Evolutionary conservation across 2,797 vertebrate genomes (phyloP).

Genomic region (Pseudochirops corinnae): DNA sequence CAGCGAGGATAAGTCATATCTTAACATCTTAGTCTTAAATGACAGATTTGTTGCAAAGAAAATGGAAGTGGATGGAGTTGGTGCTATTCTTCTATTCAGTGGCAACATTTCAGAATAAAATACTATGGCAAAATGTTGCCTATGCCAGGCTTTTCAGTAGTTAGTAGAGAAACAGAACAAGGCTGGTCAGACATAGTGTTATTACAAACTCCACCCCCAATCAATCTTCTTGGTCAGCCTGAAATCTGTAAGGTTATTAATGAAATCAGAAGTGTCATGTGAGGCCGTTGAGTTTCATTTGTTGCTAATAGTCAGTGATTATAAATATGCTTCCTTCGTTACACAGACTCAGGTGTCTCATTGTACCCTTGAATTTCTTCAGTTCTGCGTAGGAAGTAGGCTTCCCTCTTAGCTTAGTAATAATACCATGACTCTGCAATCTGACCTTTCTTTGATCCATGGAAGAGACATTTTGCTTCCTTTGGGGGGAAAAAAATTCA

Average conservation of each 20-base stretch:
- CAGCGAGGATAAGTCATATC: constrained; percentile 62
- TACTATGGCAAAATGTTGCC: constrained; percentile 3
- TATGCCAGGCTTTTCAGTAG: constrained; percentile 28
- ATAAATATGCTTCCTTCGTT: constrained; percentile 30
- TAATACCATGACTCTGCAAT: rapidly evolving
- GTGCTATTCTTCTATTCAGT: constrained; percentile 47
- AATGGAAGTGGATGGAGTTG: constrained; percentile 57
- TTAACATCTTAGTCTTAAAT: constrained; percentile 71
- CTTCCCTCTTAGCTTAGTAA: constrained; percentile 1
- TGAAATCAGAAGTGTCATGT: constrained; percentile 41
- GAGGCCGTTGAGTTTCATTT: constrained; percentile 54
- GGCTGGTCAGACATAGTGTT: constrained; percentile 36
- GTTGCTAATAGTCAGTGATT: constrained; percentile 2
- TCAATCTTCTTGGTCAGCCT: constrained; percentile 54
- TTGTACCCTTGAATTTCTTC: constrained; percentile 30
- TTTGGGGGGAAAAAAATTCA: constrained; percentile 35
- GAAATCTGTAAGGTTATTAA: constrained; percentile 35
- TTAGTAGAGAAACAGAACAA: background rate
- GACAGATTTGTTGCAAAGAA: constrained; percentile 72
- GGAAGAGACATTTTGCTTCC: constrained; percentile 33
- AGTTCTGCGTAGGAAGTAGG: constrained; percentile 22
- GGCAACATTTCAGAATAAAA: constrained; percentile 22
- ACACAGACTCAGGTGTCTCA: background rate
- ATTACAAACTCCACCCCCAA: background rate
- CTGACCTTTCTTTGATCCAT: constrained; percentile 6